phyloP scores from a whole-genome alignment of 2,797 vertebrate species.

The Nasua narica region DNA sequence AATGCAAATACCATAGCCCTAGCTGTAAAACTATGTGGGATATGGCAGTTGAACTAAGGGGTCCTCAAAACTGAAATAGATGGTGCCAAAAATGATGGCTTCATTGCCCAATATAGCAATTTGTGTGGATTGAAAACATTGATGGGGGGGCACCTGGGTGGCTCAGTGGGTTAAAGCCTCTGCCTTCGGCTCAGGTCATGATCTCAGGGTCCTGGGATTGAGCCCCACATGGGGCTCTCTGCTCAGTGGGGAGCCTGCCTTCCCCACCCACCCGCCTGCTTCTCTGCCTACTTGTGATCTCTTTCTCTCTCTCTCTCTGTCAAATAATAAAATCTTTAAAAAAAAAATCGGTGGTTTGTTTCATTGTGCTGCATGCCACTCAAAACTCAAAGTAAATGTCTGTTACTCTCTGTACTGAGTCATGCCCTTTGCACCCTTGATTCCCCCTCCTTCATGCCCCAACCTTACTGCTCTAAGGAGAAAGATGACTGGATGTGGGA shows the following conservation, averaged over 20 bases:
- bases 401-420: neutral
- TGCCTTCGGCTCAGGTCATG: too few species aligned
- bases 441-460: neutral
- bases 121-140: neutral
- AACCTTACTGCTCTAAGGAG: neutral
- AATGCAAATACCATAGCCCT: neutral
- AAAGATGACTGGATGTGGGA: neutral
- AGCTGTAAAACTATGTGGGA: neutral
- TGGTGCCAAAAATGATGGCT: neutral
- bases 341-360: neutral
- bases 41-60: neutral
- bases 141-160: neutral
- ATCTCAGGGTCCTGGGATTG: too few species aligned
- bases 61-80: neutral
- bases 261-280: too few species aligned
- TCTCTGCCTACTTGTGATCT: too few species aligned
- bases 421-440: neutral
- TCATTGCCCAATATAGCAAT: neutral
- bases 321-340: too few species aligned
- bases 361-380: neutral
- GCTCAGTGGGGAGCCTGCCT: too few species aligned
- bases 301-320: too few species aligned
- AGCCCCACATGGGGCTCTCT: too few species aligned
- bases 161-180: too few species aligned
- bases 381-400: neutral